Base-by-base conservation (phyloP, 2,797 vertebrate species). In the Pseudochromis fuscus region DNA sequence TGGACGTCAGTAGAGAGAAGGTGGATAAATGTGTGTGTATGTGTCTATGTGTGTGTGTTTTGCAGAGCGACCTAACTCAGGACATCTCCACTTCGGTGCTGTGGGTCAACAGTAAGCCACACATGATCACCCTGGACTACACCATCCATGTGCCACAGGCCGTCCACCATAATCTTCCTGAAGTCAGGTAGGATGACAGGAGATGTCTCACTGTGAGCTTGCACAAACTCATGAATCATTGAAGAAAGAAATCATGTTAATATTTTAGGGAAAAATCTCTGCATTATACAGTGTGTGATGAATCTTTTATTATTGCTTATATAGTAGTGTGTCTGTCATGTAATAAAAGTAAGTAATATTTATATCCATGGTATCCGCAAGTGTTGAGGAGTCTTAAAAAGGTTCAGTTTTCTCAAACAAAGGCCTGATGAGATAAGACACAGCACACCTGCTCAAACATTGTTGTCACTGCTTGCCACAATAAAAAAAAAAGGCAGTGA, bases 71-170 rank as follows among this genome's bases (percentile, higher is more conserved):
- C 82, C 83, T 98, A 52, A 97, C 96, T 69, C 96, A 96, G 90
- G 96, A 98, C 85, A 97, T 99, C 86, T 93, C 94, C 18, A 99
- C 98, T 0, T 99, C 98, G 0, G 96, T 99, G 79, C 92, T 99
- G 81, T 96, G 95, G 85, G 96, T 99, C 8, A 94, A 99, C 91
- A 98, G 91, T 82, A 98, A 96, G 55, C 95, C 96, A 0, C 96
- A 96, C 66, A 99, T 99, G 97, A 96, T 99, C 81, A 99, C 98
- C 2, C 90, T 99, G 90, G 98, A 99, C 90, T 99, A 99, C 88
- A 97, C 97, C 0, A 93, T 99, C 77, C 94, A 96, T 7, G 89
- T 97, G 0, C 96, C 96, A 0, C 90, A 92, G 0, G 59, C 69
- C 0, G 75, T 85, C 23, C 56, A 23, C 0, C 88, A 94, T 1